Evolutionary conservation across 2,888 invertebrate species (phyloP).

Genomic region (Dynastes maya): DNA sequence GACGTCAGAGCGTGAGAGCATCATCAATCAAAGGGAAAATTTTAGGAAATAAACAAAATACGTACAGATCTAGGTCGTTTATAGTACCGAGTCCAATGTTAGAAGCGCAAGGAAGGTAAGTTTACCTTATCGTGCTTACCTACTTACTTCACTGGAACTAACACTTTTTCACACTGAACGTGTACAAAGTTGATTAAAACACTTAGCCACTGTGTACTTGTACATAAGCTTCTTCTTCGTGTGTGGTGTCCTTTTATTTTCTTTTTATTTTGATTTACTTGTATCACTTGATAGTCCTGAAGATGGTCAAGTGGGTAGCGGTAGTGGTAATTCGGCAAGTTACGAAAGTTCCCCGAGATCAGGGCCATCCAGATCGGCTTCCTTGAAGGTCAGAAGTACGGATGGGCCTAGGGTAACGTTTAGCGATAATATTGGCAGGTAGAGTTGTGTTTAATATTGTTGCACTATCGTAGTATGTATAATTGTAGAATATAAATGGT

Average conservation of each 20-base stretch:
- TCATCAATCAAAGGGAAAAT: conserved; percentile 86
- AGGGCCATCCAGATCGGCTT: conserved; percentile 82
- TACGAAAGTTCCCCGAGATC: conserved; percentile 83
- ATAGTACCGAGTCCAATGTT: conserved; percentile 80
- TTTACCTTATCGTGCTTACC: not conserved
- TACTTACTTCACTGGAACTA: not conserved
- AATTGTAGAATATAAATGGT: too few species aligned
- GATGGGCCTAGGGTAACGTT: conserved; percentile 76
- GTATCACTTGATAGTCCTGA: conserved; percentile 65
- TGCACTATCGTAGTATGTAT: not conserved
- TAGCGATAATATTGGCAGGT: conserved; percentile 74
- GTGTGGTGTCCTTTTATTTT: conserved; percentile 25
- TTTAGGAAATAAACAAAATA: conserved; percentile 74
- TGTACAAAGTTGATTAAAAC: conserved; percentile 10
- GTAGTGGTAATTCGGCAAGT: conserved; percentile 75
- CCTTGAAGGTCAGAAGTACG: conserved; percentile 74
- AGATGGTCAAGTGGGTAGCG: conserved; percentile 71
- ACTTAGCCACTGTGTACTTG: conserved; percentile 27
- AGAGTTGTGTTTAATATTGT: conserved; percentile 42
- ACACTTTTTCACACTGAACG: conserved; percentile 4
- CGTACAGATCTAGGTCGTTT: conserved; percentile 85
- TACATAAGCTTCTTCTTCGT: conserved; percentile 24
- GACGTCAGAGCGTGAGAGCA: conserved; percentile 87
- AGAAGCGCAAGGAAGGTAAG: conserved; percentile 71
- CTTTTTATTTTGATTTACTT: conserved; percentile 37